Evolutionary conservation across 2,888 invertebrate species (phyloP), one percentile per base, ranked within the genome.

Genomic region (Barypeithes pellucidus): DNA sequence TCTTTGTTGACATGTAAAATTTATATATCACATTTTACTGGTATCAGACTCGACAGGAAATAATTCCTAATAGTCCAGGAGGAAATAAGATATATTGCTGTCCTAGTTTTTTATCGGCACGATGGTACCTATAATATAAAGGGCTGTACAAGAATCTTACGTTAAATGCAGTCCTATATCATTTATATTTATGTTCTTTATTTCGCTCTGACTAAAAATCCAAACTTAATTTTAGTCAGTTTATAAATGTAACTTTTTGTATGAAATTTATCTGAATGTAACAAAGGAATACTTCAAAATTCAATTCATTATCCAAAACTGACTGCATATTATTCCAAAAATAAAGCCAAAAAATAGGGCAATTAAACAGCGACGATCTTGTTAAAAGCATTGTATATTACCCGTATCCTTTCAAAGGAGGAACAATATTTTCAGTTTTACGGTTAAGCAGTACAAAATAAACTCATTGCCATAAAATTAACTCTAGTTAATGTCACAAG

Each of bases 361-460:
- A 57, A 57, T 61, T n/a, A 57, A 59, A 47, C 50, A 50, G 50
- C 24, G 43, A 57, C 50, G 3, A 11, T 45, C 47, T 50, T 61
- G 61, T 61, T 68, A 68, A 68, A 68, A 68, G 47, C 50, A 33
- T 47, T 36, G 39, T 67, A 45, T 24, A 67, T 57, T 41, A 57
- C 18, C 24, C 33, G 36, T 11, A 33, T 20, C 14, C n/a, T 33
- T 50, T 24, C n/a, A 36, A 47, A 60, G 33, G 29, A 36, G 69
- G 16, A 29, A 29, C 54, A 69, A 69, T 61, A 62, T 61, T 69
- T 68, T 33, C 29, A 54, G 0, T 54, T 54, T 54, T 22, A 33
- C 5, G 52, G 18, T 29, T 12, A 54, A 29, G 41, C 12, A 69
- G 50, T 14, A 33, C 12, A 45, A 45, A 60, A 68, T 61, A 24